phyloP scores from a whole-genome alignment of 2,113 vertebrate genomes.

The Cebus imitator region DNA sequence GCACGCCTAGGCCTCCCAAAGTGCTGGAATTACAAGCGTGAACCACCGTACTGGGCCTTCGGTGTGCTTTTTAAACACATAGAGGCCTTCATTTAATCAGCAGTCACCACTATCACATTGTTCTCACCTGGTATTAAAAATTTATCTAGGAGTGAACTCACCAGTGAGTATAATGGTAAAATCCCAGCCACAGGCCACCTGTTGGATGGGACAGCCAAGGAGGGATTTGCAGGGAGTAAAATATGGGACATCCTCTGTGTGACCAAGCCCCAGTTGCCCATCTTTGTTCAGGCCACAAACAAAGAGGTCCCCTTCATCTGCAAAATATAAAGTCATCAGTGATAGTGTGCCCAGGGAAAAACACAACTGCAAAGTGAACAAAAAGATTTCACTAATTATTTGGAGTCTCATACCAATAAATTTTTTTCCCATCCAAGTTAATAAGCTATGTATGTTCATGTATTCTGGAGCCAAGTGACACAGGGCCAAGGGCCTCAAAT shows the following conservation, averaged over 20 bases:
- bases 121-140: not conserved
- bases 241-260: conserved; percentile 84
- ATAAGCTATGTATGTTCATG: not conserved
- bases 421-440: not conserved
- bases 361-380: not conserved
- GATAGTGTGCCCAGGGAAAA: not conserved
- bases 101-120: not conserved
- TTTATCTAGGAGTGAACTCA: conserved; percentile 74
- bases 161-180: conserved; percentile 93
- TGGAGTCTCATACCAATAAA: not conserved
- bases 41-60: too few relatives aligned
- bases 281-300: conserved; percentile 93
- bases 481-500: not conserved
- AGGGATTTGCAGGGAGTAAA: conserved; percentile 86
- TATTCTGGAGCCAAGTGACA: conserved; percentile 5
- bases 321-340: conserved; percentile 52
- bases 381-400: not conserved
- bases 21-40: too few relatives aligned
- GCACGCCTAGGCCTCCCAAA: too few relatives aligned
- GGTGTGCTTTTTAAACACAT: not conserved
- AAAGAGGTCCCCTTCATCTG: conserved; percentile 88
- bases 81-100: not conserved
- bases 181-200: conserved; percentile 96
- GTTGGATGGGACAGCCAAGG: conserved; percentile 79
- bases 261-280: conserved; percentile 92